Conservation (phyloP, 2,113 vertebrate species). For the Stigmatopora argus region DNA sequence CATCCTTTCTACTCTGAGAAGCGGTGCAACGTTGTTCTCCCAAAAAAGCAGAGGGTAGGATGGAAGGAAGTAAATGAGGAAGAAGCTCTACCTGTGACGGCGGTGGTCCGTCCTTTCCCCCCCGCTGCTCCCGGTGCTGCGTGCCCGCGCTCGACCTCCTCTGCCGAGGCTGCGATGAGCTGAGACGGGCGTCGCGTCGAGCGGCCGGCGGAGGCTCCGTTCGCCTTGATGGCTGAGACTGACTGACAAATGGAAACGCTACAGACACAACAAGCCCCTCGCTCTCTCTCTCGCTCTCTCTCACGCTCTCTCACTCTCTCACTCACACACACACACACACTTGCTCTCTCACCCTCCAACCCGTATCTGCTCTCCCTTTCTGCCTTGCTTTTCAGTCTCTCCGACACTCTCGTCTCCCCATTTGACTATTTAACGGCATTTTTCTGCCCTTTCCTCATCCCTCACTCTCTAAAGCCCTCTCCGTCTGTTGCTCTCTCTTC, state of each 20-base stretch:
- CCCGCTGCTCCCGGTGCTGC: constrained; percentile 14
- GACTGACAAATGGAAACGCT: constrained; percentile 66
- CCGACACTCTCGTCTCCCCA: too few species aligned
- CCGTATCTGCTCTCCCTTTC: too few species aligned
- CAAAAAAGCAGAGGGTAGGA: neutral
- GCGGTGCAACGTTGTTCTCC: constrained; percentile 12
- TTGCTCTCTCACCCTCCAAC: neutral
- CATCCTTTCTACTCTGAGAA: neutral
- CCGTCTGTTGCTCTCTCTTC: neutral
- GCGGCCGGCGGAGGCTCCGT: constrained; percentile 55
- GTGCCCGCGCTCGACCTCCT: constrained; percentile 15
- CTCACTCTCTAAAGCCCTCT: neutral
- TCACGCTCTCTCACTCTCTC: constrained; percentile 11
- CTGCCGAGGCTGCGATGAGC: constrained; percentile 25
- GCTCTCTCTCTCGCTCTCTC: constrained; percentile 38
- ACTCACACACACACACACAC: neutral
- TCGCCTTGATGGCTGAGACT: constrained; percentile 63
- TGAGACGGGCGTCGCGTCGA: constrained; percentile 43
- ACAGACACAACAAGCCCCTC: constrained; percentile 51
- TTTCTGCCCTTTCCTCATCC: neutral
- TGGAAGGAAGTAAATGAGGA: constrained; percentile 20
- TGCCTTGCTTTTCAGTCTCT: too few species aligned
- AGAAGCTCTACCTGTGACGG: constrained; percentile 50
- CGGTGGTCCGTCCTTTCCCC: constrained; percentile 56
- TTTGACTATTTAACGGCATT: too few species aligned